Base-by-base conservation (phyloP, 1,140 invertebrate genomes). In the Chironomus striatipennis region DNA sequence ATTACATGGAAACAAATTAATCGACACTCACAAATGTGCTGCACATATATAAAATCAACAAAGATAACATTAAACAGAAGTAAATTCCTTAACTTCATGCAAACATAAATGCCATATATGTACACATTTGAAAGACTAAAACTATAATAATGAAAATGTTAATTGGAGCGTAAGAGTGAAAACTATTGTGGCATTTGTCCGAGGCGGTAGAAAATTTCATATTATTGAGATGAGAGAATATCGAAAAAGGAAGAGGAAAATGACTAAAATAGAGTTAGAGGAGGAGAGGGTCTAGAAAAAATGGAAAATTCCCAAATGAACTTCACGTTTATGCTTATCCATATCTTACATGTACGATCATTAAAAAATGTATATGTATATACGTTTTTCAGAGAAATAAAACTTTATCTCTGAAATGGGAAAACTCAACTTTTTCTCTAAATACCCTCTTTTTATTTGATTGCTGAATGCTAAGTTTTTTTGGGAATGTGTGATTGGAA, bases 331-430 rank as follows among this genome's bases (percentile, higher is more conserved):
- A 57, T 57, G 47, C 47, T 57, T 57, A 57, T 57, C 47, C 47
- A 57, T 57, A 57, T 57, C 47, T 57, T 57, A 57, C 47, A 57
- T 57, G 47, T 57, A 57, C 47, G n/a, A 57, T 57, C 47, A 15
- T 57, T 57, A 57, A 57, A 57, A 57, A 57, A 34, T 34, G 24
- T 57, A n/a, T 57, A 34, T 34, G 24, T 57, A n/a, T 57, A n/a
- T 57, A n/a, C n/a, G n/a, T 57, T 12, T n/a, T 12, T 12, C 5
- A 57, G 47, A 57, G 47, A 57, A 57, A 57, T 57, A 57, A 57
- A 57, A 57, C 47, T 57, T 57, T 57, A 57, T 57, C 47, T 57
- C 47, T 57, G 47, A 57, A 57, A 57, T 57, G 47, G 47, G 47
- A 57, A 57, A 57, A 47, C 24, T 34, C 24, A 34, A 34, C 24